Percentiles rank a stretch among this genome's conserved stretches.
Conservation (phyloP, 1,140 invertebrate species). For the Tyrophagus putrescentiae region DNA sequence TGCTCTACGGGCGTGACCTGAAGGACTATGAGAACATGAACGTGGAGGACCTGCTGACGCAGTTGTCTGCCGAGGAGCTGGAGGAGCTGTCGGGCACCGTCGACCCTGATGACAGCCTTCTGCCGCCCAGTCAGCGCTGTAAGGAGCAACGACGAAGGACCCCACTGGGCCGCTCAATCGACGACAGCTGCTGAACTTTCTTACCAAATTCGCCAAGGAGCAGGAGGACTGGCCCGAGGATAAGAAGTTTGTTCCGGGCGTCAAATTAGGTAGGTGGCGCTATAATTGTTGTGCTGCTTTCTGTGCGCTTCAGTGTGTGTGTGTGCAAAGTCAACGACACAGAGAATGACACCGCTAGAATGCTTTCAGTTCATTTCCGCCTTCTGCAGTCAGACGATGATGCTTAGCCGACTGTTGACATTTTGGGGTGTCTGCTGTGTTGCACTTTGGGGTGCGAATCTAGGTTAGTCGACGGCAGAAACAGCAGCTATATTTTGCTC, state of each 20-base stretch:
- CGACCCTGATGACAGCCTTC: constrained; percentile 92
- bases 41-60: constrained; percentile 84
- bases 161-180: constrained; percentile 88
- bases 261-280: constrained; percentile 59
- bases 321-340: too few species aligned
- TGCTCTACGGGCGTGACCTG: constrained; percentile 79
- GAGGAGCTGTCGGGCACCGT: constrained; percentile 95
- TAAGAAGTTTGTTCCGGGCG: constrained; percentile 78
- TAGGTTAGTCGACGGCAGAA: too few species aligned
- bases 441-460: too few species aligned
- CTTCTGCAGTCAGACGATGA: too few species aligned
- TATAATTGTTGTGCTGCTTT: too few species aligned
- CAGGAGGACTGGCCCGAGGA: constrained; percentile 92
- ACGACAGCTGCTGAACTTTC: constrained; percentile 89
- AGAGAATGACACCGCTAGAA: too few species aligned
- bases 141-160: constrained; percentile 87
- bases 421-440: too few species aligned
- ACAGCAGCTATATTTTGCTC: too few species aligned
- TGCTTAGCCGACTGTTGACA: too few species aligned
- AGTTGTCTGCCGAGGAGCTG: constrained; percentile 86
- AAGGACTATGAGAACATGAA: constrained; percentile 88
- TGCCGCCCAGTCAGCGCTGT: constrained; percentile 87
- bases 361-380: too few species aligned
- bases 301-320: too few species aligned
- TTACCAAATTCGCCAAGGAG: constrained; percentile 80